Percentiles rank a stretch among this genome's conserved stretches.
Conservation (phyloP, 2,888 invertebrate genomes). For the Melieria picta region DNA sequence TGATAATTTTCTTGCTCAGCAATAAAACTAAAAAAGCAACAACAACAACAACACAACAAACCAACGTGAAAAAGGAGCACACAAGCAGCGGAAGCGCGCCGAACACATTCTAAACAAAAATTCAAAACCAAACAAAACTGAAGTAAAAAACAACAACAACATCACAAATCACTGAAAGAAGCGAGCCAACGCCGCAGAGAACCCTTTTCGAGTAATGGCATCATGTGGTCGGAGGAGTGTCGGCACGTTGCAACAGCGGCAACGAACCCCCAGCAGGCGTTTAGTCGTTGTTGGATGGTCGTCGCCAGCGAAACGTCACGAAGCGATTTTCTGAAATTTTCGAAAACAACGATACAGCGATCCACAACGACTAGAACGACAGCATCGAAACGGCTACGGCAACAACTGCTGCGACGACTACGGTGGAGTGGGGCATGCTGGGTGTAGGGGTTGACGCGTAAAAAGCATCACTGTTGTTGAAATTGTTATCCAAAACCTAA, state of each 20-base stretch:
- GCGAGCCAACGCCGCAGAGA: not conserved
- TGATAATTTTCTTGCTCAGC: too few species aligned
- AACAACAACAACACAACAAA: not conserved
- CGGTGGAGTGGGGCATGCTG: too few species aligned
- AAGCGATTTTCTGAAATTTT: conserved; percentile 6
- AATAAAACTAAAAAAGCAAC: too few species aligned
- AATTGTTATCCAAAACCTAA: too few species aligned
- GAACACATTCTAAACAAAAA: too few species aligned
- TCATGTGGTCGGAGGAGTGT: conserved; percentile 43
- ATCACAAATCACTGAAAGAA: not conserved
- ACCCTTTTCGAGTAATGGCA: conserved; percentile 50
- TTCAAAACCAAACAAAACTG: too few species aligned
- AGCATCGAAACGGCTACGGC: not conserved
- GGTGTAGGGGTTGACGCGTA: too few species aligned
- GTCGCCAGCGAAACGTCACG: conserved; percentile 46
- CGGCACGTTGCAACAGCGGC: not conserved
- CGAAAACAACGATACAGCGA: not conserved
- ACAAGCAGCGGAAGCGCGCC: too few species aligned
- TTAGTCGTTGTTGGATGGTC: conserved; percentile 54
- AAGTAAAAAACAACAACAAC: not conserved
- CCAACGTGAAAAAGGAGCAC: not conserved
- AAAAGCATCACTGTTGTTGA: too few species aligned
- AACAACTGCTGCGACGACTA: too few species aligned
- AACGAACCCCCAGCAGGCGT: conserved; percentile 24
- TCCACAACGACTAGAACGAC: not conserved